Percentiles rank a stretch among this genome's conserved stretches.
Evolutionary conservation across 2,113 vertebrate genomes (phyloP).

Genomic region (Pungitius pungitius): DNA sequence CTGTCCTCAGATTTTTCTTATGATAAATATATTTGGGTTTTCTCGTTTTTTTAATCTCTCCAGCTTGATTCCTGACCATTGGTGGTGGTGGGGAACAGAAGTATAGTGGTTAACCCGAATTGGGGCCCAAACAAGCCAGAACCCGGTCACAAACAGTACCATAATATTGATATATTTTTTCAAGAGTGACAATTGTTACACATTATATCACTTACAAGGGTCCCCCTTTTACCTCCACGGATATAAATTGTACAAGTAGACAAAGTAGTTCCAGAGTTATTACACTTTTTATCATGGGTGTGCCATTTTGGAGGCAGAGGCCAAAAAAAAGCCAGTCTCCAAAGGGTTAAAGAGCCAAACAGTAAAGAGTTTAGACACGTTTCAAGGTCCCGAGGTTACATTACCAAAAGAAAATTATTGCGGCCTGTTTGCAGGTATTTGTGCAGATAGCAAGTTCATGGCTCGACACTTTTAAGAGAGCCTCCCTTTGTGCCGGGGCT

Average conservation of each 20-base stretch:
- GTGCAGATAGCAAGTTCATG: neutral
- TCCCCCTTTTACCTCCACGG: too few relatives aligned
- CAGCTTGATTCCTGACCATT: neutral
- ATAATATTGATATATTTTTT: too few relatives aligned
- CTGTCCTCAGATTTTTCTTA: neutral
- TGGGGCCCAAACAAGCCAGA: too few relatives aligned
- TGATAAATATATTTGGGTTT: neutral
- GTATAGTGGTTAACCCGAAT: too few relatives aligned
- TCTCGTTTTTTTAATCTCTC: neutral
- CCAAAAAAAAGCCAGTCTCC: too few relatives aligned
- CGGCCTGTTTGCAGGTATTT: constrained; percentile 11
- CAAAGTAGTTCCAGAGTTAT: too few relatives aligned
- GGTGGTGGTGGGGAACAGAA: neutral
- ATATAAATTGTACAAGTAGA: too few relatives aligned
- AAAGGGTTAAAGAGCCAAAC: neutral
- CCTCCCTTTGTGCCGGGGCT: constrained; percentile 35
- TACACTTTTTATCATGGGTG: too few relatives aligned
- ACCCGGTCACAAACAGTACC: too few relatives aligned
- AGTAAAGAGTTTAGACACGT: neutral
- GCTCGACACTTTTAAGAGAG: constrained; percentile 35
- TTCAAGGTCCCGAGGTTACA: neutral
- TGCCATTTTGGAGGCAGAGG: too few relatives aligned
- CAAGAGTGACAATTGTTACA: too few relatives aligned
- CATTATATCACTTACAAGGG: too few relatives aligned
- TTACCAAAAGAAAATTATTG: neutral